phyloP scores from a whole-genome alignment of 35 echinoderm and acorn worm species.

The Ophiothrix spiculata region DNA sequence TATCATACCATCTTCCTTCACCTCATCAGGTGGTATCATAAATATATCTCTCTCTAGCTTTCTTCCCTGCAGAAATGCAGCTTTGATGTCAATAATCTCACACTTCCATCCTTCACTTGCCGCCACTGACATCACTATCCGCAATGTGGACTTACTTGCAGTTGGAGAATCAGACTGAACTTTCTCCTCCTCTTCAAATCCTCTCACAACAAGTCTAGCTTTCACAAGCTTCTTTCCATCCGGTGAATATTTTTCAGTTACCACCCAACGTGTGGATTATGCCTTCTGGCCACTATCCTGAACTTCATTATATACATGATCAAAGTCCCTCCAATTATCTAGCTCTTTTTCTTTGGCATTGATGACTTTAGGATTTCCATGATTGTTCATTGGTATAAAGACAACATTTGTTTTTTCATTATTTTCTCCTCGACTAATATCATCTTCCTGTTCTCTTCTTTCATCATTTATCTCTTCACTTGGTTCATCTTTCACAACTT shows the following conservation, averaged over 20 bases:
- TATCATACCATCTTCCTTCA: conserved; percentile 4
- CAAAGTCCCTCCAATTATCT: conserved; percentile 29
- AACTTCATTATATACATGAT: conserved; percentile 32
- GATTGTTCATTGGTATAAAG: background rate
- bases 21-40: background rate
- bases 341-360: conserved; percentile 21
- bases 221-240: conserved; percentile 3
- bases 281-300: background rate
- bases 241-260: conserved; percentile 17
- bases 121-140: conserved; percentile 12
- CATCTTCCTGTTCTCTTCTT: background rate
- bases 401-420: background rate
- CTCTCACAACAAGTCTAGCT: background rate
- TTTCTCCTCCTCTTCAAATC: background rate
- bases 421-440: background rate
- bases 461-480: background rate
- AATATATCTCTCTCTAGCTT: conserved; percentile 13
- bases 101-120: conserved; percentile 35
- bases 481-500: background rate
- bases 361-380: conserved; percentile 1
- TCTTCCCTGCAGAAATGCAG: conserved; percentile 17
- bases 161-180: background rate
- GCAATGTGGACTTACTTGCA: background rate
- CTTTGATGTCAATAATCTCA: conserved; percentile 9
- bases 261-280: conserved; percentile 18